Percentiles rank a stretch among this genome's conserved stretches.
phyloP scores from a whole-genome alignment of 2,888 invertebrate species.

The Adela reaumurella region DNA sequence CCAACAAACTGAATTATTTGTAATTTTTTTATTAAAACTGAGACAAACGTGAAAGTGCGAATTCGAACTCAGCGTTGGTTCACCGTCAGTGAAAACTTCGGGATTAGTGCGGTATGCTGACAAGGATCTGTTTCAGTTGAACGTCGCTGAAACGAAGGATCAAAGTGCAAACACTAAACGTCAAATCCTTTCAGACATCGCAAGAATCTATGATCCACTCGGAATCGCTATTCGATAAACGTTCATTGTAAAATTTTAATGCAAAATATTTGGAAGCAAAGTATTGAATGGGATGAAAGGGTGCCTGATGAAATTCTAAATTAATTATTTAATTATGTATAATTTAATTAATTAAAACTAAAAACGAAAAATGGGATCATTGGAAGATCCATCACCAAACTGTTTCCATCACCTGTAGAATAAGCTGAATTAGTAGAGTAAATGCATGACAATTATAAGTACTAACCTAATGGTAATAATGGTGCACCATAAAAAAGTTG shows the following conservation, averaged over 20 bases:
- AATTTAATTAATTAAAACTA: conserved; percentile 3
- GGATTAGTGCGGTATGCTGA: neutral
- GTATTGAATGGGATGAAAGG: conserved; percentile 15
- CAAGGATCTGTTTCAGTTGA: neutral
- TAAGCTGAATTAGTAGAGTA: too few relatives aligned
- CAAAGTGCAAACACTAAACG: conserved; percentile 7
- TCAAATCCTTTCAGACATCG: conserved; percentile 11
- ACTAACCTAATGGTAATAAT: too few relatives aligned
- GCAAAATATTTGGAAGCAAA: conserved; percentile 12
- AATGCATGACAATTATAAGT: too few relatives aligned
- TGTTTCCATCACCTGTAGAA: too few relatives aligned
- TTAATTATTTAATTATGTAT: conserved; percentile 12
- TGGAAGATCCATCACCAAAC: too few relatives aligned
- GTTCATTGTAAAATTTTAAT: conserved; percentile 10
- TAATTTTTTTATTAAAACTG: conserved; percentile 5
- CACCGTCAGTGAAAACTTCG: neutral
- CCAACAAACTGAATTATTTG: conserved; percentile 11
- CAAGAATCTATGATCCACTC: conserved; percentile 14
- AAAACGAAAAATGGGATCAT: too few relatives aligned
- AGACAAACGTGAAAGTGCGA: conserved; percentile 2
- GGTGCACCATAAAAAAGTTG: too few relatives aligned
- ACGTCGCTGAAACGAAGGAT: neutral
- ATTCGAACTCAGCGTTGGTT: neutral
- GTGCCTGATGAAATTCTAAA: conserved; percentile 11
- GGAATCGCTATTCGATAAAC: conserved; percentile 11